A percentile compares a stretch with the other conserved stretches of the same genome.
Evolutionary conservation across 1,140 invertebrate species (phyloP).

Genomic region (Macrobrachium rosenbergii): DNA sequence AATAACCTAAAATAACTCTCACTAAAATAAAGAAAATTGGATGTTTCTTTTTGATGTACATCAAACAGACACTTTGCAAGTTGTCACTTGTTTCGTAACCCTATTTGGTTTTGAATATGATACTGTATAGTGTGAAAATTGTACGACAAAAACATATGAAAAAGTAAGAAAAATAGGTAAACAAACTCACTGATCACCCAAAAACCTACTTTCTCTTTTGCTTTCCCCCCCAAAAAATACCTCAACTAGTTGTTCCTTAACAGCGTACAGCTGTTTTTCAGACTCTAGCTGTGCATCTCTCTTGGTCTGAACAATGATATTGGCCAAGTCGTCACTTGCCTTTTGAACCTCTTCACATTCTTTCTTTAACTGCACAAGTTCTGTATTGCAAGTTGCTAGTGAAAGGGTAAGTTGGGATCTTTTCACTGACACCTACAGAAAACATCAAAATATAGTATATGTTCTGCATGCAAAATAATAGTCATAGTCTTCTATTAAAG

Average conservation of each 20-base stretch:
- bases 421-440: constrained; percentile 15
- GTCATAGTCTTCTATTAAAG: neutral
- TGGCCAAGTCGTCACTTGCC: constrained; percentile 6
- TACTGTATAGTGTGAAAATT: too few species aligned
- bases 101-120: too few species aligned
- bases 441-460: neutral
- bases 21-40: too few species aligned
- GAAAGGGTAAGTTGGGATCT: constrained; percentile 15
- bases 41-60: too few species aligned
- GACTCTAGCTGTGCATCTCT: neutral
- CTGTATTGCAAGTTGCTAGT: constrained; percentile 20
- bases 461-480: neutral
- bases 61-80: too few species aligned
- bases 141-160: too few species aligned
- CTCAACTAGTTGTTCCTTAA: constrained; percentile 5
- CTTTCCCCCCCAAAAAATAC: neutral
- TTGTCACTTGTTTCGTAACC: too few species aligned
- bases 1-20: too few species aligned
- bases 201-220: too few species aligned
- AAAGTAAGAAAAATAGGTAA: too few species aligned
- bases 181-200: too few species aligned
- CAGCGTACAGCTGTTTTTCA: neutral
- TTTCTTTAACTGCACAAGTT: neutral
- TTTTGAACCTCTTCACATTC: constrained; percentile 9
- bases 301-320: constrained; percentile 18